Conservation (phyloP, 2,797 vertebrate genomes). For the Spinibarbus caldwelli region DNA sequence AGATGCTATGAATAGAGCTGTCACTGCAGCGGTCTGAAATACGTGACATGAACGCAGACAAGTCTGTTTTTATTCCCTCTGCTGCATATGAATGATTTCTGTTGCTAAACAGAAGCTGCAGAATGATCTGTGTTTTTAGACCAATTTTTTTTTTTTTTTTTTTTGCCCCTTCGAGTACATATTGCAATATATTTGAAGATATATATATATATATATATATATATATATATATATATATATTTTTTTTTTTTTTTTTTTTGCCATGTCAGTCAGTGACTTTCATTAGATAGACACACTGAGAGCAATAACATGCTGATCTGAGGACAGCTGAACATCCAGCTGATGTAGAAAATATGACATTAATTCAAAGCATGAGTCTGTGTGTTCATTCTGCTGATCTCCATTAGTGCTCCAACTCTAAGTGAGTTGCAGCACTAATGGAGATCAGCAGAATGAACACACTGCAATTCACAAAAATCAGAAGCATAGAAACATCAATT, state of each 20-base stretch:
- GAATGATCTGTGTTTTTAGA: neutral
- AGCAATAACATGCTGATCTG: neutral
- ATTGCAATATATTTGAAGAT: neutral
- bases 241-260: no score
- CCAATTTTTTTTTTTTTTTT: neutral
- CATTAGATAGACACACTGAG: no score
- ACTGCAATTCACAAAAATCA: no score
- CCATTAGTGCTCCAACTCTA: neutral
- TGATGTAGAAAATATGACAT: neutral
- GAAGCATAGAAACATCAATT: no score
- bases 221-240: no score
- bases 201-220: no score
- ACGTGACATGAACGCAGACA: neutral
- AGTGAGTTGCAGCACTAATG: no score
- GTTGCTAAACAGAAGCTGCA: neutral
- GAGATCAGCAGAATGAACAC: no score
- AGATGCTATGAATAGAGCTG: conserved; percentile 40
- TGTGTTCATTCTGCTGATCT: neutral
- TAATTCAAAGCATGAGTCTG: neutral
- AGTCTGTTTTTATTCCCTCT: neutral
- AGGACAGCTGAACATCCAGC: no score
- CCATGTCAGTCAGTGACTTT: no score
- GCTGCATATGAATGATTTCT: neutral
- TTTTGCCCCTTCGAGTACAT: neutral
- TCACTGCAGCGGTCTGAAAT: conserved; percentile 32